Evolutionary conservation across 2,113 vertebrate genomes (phyloP).

Genomic region (Orycteropus afer): DNA sequence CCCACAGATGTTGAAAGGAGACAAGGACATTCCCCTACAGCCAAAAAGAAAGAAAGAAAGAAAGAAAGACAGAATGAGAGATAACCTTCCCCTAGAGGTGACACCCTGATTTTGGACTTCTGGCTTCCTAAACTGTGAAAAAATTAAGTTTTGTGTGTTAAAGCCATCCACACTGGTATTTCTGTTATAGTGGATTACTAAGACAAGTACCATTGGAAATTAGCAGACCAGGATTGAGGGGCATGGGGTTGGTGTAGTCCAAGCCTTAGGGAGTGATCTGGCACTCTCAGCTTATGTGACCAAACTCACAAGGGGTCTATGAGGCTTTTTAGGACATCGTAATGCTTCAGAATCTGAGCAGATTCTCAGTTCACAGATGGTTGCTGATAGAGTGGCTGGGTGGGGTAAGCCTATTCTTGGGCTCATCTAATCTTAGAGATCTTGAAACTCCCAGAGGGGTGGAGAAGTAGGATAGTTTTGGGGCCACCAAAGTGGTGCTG

Average conservation of each 20-base stretch:
- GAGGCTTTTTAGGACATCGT: background rate
- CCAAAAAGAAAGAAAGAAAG: too few species aligned
- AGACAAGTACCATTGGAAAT: background rate
- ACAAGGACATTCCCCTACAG: too few species aligned
- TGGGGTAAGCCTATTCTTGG: slow-evolving; percentile 49
- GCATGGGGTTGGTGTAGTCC: background rate
- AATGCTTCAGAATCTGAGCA: background rate
- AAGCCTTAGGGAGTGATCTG: background rate
- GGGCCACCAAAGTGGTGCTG: slow-evolving; percentile 49
- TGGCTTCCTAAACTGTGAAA: background rate
- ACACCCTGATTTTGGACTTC: background rate
- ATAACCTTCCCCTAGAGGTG: background rate
- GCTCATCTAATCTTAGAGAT: slow-evolving; percentile 70
- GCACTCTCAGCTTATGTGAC: background rate
- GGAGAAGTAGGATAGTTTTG: slow-evolving; percentile 43
- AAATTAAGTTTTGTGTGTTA: background rate
- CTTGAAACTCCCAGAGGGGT: slow-evolving; percentile 70
- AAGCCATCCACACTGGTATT: background rate
- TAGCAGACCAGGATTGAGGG: background rate
- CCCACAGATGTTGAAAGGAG: too few species aligned
- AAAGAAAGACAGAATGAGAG: too few species aligned
- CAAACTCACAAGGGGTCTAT: background rate
- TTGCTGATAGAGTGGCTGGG: slow-evolving; percentile 48
- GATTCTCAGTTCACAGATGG: slow-evolving; percentile 44
- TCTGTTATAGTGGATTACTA: background rate